Evolutionary conservation across 2,113 vertebrate genomes (phyloP).

Genomic region (Otolemur garnettii): DNA sequence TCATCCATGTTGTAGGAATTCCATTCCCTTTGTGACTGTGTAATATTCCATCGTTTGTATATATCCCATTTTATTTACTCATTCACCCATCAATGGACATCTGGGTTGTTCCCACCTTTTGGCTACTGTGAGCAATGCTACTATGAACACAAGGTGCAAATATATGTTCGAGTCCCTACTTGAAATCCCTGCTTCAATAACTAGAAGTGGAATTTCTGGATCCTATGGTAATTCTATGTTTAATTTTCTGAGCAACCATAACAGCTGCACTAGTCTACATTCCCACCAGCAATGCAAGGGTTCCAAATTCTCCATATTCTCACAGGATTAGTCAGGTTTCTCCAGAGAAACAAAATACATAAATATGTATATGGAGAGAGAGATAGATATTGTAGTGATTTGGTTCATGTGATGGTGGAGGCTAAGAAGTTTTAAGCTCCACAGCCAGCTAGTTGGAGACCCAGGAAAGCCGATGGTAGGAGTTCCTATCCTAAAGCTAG

Average conservation of each 20-base stretch:
- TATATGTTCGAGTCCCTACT: neutral
- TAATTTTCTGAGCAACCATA: neutral
- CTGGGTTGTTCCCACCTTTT: neutral
- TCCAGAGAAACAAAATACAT: neutral
- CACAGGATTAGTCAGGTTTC: neutral
- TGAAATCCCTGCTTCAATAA: neutral
- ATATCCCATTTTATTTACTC: neutral
- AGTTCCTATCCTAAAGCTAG: neutral
- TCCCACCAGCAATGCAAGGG: neutral
- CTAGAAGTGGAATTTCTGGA: neutral
- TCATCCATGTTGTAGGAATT: neutral
- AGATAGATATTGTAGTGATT: neutral
- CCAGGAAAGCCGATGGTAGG: neutral
- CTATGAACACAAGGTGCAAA: neutral
- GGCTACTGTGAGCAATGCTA: neutral
- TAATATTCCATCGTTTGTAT: neutral
- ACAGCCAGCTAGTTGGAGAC: neutral
- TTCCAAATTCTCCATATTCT: neutral
- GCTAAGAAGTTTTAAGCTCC: neutral
- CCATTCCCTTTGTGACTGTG: neutral
- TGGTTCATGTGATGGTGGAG: neutral
- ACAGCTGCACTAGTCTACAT: neutral
- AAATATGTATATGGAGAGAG: neutral
- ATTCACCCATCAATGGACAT: neutral
- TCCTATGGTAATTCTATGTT: no score